Conservation (phyloP, 2,797 vertebrate species). For the Glyptemys insculpta region DNA sequence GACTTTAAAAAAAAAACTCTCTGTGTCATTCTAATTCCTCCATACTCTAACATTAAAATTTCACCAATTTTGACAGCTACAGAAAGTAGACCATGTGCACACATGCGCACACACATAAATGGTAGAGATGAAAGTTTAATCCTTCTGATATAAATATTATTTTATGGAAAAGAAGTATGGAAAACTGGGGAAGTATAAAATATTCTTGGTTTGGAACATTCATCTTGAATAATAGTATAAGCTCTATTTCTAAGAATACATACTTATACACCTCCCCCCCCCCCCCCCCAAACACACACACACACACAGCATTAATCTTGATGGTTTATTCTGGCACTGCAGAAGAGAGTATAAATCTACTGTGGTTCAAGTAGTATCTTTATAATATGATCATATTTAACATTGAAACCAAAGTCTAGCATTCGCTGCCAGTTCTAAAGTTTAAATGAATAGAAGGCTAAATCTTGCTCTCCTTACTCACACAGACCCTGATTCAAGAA, state of each 20-base stretch:
- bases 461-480: neutral
- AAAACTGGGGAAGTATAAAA: neutral
- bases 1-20: neutral
- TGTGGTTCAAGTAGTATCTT: neutral
- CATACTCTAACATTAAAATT: neutral
- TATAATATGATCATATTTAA: neutral
- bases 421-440: neutral
- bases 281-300: neutral
- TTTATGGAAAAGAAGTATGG: neutral
- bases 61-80: neutral
- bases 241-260: neutral
- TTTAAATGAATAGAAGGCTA: slow-evolving; percentile 4
- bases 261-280: neutral
- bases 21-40: neutral
- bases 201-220: neutral
- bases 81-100: neutral
- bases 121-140: neutral
- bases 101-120: neutral
- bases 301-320: neutral
- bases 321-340: neutral
- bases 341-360: neutral
- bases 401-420: neutral
- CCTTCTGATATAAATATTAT: neutral
- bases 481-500: neutral
- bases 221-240: neutral